Evolutionary conservation across 2,113 vertebrate species (phyloP).

Genomic region (Ageneiosus marmoratus): DNA sequence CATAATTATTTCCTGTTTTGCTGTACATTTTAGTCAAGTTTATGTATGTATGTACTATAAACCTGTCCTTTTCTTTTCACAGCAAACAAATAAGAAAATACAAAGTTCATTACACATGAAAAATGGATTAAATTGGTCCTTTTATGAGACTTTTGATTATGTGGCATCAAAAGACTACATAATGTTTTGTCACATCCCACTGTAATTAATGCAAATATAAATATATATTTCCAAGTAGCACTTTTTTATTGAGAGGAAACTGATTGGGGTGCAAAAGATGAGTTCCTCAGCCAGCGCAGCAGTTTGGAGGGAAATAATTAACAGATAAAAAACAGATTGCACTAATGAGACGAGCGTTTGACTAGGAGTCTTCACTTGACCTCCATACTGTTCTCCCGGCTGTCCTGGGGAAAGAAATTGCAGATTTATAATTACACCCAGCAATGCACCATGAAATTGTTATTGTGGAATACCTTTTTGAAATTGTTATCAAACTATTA

Average conservation of each 20-base stretch:
- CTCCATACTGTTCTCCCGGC: conserved; percentile 68
- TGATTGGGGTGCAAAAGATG: conserved; percentile 38
- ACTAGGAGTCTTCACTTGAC: conserved; percentile 78
- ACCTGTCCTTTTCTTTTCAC: neutral
- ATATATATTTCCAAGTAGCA: conserved; percentile 61
- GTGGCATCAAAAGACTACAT: conserved; percentile 71
- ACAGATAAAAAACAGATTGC: conserved; percentile 70
- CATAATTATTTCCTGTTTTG: neutral
- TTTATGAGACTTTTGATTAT: conserved; percentile 55
- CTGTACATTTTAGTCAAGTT: conserved; percentile 60
- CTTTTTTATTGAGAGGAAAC: conserved; percentile 50
- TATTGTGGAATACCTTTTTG: conserved; percentile 80
- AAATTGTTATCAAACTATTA: conserved; percentile 81
- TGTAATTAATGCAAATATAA: conserved; percentile 65
- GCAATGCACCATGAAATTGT: conserved; percentile 82
- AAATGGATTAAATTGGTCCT: neutral
- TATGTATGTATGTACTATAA: neutral
- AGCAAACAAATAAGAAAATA: conserved; percentile 57
- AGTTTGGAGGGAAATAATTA: conserved; percentile 71
- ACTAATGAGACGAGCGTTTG: conserved; percentile 79
- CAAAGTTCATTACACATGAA: neutral
- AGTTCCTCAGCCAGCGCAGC: conserved; percentile 60
- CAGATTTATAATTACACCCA: conserved; percentile 78
- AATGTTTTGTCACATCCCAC: conserved; percentile 66
- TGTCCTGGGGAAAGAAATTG: conserved; percentile 55